Percentiles rank a stretch among this genome's conserved stretches.
phyloP scores from a whole-genome alignment of 2,888 invertebrate species.

The Stegana nigrithorax region DNA sequence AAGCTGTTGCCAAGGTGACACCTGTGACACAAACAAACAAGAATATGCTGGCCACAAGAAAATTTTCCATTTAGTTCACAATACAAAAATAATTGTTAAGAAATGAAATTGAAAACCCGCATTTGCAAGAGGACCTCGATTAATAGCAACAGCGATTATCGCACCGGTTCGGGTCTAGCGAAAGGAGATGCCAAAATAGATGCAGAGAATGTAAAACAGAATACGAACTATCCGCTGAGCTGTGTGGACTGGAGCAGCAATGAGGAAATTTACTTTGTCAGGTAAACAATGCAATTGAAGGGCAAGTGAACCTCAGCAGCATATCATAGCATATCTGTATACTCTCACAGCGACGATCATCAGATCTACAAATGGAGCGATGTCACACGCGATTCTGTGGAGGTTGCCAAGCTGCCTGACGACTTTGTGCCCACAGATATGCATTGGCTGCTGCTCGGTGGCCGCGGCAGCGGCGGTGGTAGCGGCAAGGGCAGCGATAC shows the following conservation, averaged over 20 bases:
- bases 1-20: slow-evolving; percentile 2
- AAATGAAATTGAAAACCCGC: slow-evolving; percentile 86
- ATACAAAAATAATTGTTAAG: not conserved
- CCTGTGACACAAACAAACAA: slow-evolving; percentile 10
- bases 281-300: slow-evolving; percentile 70
- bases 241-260: slow-evolving; percentile 94
- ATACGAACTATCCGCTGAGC: slow-evolving; percentile 77
- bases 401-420: slow-evolving; percentile 81
- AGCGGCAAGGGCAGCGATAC: slow-evolving; percentile 74
- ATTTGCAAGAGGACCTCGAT: slow-evolving; percentile 80
- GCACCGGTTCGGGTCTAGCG: slow-evolving; percentile 15
- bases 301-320: too few species aligned
- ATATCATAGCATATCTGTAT: too few species aligned
- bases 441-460: slow-evolving; percentile 78
- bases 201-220: slow-evolving; percentile 23
- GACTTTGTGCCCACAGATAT: slow-evolving; percentile 91
- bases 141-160: slow-evolving; percentile 33
- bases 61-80: not conserved
- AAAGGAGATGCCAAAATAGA: slow-evolving; percentile 18
- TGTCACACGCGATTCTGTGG: slow-evolving; percentile 80
- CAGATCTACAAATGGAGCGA: slow-evolving; percentile 90
- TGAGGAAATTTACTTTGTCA: slow-evolving; percentile 92
- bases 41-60: not conserved
- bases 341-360: slow-evolving; percentile 89
- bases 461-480: slow-evolving; percentile 68